Evolutionary conservation across 1,140 invertebrate genomes (phyloP), one percentile per base, ranked within the genome.

Genomic region (Lordiphosa stackelbergi): DNA sequence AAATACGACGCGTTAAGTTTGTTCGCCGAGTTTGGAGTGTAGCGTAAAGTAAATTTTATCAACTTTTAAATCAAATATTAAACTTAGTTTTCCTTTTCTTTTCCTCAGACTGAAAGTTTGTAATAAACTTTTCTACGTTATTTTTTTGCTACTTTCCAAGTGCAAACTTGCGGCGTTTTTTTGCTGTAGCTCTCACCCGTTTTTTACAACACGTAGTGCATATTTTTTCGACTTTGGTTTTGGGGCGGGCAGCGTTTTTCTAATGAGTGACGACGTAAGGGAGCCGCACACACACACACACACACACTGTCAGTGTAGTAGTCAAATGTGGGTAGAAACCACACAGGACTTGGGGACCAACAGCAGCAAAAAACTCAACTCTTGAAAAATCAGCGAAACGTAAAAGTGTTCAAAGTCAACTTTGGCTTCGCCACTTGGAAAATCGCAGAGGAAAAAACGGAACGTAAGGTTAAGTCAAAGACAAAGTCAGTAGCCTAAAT

Each of bases 321-420:
- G 77, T 72, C 78, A 69, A 83, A 83, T 84, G 77, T 83, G 78
- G 64, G 48, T 53, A 72, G 46, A 22, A 54, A 28, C 64, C 48
- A 59, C 51, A 54, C 35, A 60, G 58, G 36, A 53, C 42, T 48
- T 53, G 16, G n/a, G 10, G 12, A 40, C 24, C 13, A 5, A 22
- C 11, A 22, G 62, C 38, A 31, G 40, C 38, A 43, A 45, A 58
- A 54, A 68, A 72, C 46, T 53, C 62, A 84, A 70, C 65, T 84
- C 78, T 84, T 69, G 72, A 79, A 85, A 85, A 85, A 69, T 75
- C 79, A 85, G 71, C 79, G 79, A 85, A 85, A 75, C 75, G 79
- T 74, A 79, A 85, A 85, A 85, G 79, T 85, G 79, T 85, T 85
- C 79, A 85, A 85, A 85, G 79, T 75, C 74, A 85, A 85, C 79